Percentiles rank a stretch among this genome's conserved stretches.
phyloP scores from a whole-genome alignment of 2,888 invertebrate genomes.

The Hypercompe scribonia region DNA sequence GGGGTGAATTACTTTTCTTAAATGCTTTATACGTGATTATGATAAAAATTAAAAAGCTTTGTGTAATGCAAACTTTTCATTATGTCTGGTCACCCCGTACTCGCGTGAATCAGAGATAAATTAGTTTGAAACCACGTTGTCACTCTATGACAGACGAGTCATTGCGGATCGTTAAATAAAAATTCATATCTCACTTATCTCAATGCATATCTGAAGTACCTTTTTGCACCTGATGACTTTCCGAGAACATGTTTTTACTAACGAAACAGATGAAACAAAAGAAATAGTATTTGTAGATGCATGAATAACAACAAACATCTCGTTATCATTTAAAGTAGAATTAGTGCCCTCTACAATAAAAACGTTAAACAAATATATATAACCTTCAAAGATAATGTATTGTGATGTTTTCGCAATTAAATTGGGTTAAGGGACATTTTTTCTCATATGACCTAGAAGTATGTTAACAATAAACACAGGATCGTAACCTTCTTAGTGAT shows the following conservation, averaged over 20 bases:
- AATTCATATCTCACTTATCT: neutral
- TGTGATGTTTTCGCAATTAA: slow-evolving; percentile 26
- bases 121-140: neutral
- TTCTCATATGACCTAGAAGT: slow-evolving; percentile 38
- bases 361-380: neutral
- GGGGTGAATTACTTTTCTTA: neutral
- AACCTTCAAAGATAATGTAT: slow-evolving; percentile 7
- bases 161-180: neutral
- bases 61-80: neutral
- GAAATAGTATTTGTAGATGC: neutral
- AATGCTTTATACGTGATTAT: too few species aligned
- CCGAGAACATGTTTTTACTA: neutral
- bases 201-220: neutral
- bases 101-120: neutral
- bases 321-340: neutral
- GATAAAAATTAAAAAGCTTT: neutral
- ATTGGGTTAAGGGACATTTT: slow-evolving; percentile 38
- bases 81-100: too few species aligned
- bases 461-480: slow-evolving; percentile 48
- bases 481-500: slow-evolving; percentile 70
- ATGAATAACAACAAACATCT: neutral
- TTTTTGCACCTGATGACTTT: neutral
- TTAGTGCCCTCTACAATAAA: neutral
- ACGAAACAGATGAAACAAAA: neutral
- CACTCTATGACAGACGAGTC: neutral